phyloP scores from a whole-genome alignment of 2,888 invertebrate species.

The Pollenia labialis region DNA sequence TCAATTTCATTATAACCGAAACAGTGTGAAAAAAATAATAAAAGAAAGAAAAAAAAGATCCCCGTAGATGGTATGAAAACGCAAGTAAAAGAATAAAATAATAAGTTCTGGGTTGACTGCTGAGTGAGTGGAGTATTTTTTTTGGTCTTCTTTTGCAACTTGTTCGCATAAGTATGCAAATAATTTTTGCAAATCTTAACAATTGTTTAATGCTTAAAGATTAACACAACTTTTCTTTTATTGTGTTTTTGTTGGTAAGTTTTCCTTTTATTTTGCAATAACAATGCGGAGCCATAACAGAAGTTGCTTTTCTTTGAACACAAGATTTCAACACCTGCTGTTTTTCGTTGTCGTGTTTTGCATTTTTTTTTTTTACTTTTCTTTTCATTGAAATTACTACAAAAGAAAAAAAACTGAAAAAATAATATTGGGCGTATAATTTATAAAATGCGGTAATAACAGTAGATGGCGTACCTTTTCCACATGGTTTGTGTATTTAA shows the following conservation, averaged over 20 bases:
- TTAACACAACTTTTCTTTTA: conserved; percentile 65
- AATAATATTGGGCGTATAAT: neutral
- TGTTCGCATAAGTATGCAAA: conserved; percentile 63
- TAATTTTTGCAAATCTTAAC: conserved; percentile 68
- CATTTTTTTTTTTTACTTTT: conserved; percentile 5
- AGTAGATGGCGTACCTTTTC: no score
- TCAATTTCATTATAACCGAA: conserved; percentile 38
- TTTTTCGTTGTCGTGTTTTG: conserved; percentile 26
- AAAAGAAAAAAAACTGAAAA: neutral
- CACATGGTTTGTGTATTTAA: no score
- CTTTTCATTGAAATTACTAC: neutral
- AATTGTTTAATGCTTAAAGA: conserved; percentile 71
- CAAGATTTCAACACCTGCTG: conserved; percentile 63
- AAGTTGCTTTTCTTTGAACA: conserved; percentile 36
- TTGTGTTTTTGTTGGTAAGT: conserved; percentile 11
- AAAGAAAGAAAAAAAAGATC: neutral
- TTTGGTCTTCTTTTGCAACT: conserved; percentile 37
- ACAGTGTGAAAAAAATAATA: neutral
- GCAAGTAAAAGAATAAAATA: neutral
- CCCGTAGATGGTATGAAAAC: neutral
- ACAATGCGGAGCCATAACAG: conserved; percentile 35
- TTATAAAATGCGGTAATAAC: no score
- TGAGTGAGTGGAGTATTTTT: neutral
- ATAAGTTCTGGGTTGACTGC: neutral
- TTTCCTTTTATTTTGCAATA: conserved; percentile 44